These are phyloP conservation scores for Perca fluviatilis DNA, from an alignment of 2,113 vertebrate species.

Conservation along the genomic window DNA sequence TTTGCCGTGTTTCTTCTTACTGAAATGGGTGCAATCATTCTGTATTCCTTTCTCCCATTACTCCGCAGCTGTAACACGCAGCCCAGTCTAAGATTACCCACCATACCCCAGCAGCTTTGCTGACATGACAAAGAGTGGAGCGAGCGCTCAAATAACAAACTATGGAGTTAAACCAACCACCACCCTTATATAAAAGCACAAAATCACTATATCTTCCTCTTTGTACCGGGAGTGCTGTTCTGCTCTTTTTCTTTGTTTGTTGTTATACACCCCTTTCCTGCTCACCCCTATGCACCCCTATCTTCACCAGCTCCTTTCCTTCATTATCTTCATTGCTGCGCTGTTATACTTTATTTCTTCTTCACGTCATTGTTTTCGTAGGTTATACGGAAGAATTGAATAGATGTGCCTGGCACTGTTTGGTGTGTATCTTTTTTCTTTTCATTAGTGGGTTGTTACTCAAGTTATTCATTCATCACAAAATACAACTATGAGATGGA, in stretches of 20 bases:
- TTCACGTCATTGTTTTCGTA: background rate
- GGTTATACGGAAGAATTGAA: background rate
- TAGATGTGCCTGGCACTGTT: background rate
- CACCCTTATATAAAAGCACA: slow-evolving; percentile 47
- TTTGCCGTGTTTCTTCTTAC: slow-evolving; percentile 46
- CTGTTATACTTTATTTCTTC: background rate
- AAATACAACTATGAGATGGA: background rate
- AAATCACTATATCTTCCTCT: slow-evolving; percentile 45
- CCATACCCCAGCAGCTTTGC: slow-evolving; percentile 85
- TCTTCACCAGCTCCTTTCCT: background rate
- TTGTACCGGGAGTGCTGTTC: slow-evolving; percentile 40
- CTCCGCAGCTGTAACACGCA: slow-evolving; percentile 45
- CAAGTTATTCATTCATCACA: background rate
- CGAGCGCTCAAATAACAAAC: slow-evolving; percentile 83
- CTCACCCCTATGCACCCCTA: background rate
- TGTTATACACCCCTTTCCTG: background rate
- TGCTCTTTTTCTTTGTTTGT: slow-evolving; percentile 16
- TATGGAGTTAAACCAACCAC: slow-evolving; percentile 78
- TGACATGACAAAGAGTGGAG: slow-evolving; percentile 85
- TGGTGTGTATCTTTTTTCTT: background rate
- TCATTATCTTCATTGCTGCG: background rate
- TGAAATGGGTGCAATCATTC: slow-evolving; percentile 10
- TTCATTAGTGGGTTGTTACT: background rate
- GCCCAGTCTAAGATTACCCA: slow-evolving; percentile 85
- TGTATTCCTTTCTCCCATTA: slow-evolving; percentile 19